Evolutionary conservation across 1,140 invertebrate genomes (phyloP), one percentile per base, ranked within the genome.

Genomic region (Watersipora subatra): DNA sequence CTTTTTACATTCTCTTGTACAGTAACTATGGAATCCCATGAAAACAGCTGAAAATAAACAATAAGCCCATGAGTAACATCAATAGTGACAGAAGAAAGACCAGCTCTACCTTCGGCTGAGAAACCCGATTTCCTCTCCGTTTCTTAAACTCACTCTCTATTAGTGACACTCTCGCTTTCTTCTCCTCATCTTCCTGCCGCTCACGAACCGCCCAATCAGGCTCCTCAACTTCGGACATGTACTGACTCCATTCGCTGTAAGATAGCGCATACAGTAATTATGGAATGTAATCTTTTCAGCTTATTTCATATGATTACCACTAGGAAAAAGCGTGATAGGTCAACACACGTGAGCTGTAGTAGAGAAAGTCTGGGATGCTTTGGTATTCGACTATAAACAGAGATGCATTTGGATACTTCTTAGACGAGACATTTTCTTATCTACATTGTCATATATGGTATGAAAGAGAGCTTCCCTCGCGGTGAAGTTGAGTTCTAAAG

Each of bases 131-230:
- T 28, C 72, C 70, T 69, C 72, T 79, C 28, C 80, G 68, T 64
- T 76, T 76, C 63, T 75, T 73, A 65, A 81, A 80, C 64, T 81
- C 74, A 2, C 74, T 70, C 63, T 65, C 71, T 57, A 82, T 80
- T 12, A 78, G 62, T 12, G 67, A 73, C 26, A 69, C 65, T 61
- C 77, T 67, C 22, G 70, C 64, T 27, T 72, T 68, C 59, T 73
- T 75, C 55, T 76, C 73, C 58, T 66, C 66, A n/a, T 68, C 64
- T 29, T 71, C 72, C 59, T 68, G 15, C 2, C 69, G 65, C 25
- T 68, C 56, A 22, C 58, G 65, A 57, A 56, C 57, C 2, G 69
- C 57, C 27, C 69, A 64, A 22, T 73, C 67, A 58, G 68, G 69
- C n/a, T 73, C 74, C 24, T 72, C 71, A 28, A 34, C 28, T 28